A percentile compares a stretch with the other conserved stretches of the same genome.
Evolutionary conservation across 2,888 invertebrate species (phyloP).

Genomic region (Parapristionchus giblindavisi): DNA sequence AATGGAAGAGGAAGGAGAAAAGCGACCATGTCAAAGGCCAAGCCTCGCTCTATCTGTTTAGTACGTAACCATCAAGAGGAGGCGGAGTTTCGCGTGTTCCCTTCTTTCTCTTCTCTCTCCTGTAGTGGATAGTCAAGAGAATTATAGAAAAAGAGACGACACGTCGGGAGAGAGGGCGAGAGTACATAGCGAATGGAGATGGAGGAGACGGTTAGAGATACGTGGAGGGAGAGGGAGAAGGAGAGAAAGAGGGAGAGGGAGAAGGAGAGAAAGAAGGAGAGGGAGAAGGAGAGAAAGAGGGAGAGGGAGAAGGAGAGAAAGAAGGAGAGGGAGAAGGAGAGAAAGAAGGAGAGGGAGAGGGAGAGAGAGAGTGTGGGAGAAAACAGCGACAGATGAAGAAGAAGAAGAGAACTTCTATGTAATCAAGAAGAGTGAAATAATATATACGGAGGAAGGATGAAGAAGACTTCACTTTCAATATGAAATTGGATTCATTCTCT

Average conservation of each 20-base stretch:
- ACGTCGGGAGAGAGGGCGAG: constrained; percentile 5
- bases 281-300: not conserved
- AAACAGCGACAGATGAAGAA: constrained; percentile 7
- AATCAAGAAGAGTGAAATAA: constrained; percentile 5
- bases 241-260: not conserved
- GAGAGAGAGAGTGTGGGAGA: not conserved
- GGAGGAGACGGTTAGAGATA: constrained; percentile 13
- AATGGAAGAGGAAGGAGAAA: not conserved
- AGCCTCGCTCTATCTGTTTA: too few species aligned
- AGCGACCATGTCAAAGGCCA: constrained; percentile 1
- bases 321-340: constrained; percentile 17
- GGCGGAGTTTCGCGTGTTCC: too few species aligned
- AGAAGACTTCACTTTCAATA: too few species aligned
- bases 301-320: constrained; percentile 11
- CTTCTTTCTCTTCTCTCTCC: too few species aligned
- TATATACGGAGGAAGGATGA: not conserved
- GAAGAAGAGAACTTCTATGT: not conserved
- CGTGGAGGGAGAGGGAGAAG: not conserved
- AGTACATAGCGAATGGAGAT: constrained; percentile 5
- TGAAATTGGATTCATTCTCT: constrained; percentile 8
- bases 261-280: not conserved
- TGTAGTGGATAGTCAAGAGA: constrained; percentile 27
- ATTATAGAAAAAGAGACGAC: not conserved
- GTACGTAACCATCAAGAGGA: too few species aligned
- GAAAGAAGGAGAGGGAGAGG: constrained; percentile 5